Base-by-base conservation (phyloP, 2,888 invertebrate species). In the Euplagia quadripunctaria region DNA sequence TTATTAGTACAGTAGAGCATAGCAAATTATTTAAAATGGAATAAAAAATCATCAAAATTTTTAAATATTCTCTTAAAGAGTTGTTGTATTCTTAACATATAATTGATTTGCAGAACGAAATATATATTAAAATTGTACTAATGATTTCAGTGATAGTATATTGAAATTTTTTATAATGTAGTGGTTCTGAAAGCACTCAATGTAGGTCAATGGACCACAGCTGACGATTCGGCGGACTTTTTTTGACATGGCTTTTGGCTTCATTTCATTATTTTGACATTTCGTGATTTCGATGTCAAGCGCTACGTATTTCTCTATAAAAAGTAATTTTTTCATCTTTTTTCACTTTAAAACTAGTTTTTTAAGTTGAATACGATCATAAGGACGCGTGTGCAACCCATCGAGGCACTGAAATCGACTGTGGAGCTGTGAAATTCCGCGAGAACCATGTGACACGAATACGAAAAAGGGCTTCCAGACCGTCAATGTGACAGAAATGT, bases 401-500 rank as follows among this genome's bases (percentile, higher is more conserved):
- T 81, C 82, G 80, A 79, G 77, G 79, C 83, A 79, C 82, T 80
- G 80, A 81, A 90, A 87, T 83, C 72, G 76, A 86, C 85, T 85
- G 88, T 85, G 85, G 85, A 88, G 84, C 86, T 84, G 87, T 90
- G 91, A 92, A 93, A 94, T 91, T 93, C 92, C 89, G 88, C 93
- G 90, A 94, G 92, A 95, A 94, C 92, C 96, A 96, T 96, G 96
- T 95, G 95, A 96, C 95, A 96, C 95, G 95, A 95, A 95, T 96
- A 95, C 95, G 94, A 95, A 95, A 95, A 94, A 94, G 93, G 93
- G 93, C 92, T 94, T 93, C 93, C 94, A 94, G 93, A 95, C 92
- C 94, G 95, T 95, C 95, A 95, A 94, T 95, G 95, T 96, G 95
- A 95, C 95, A 95, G 95, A 95, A 94, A 96, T 96, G 95, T 96